Evolutionary conservation across 1,140 invertebrate genomes (phyloP), one percentile per base, ranked within the genome.

Genomic region (Plodia interpunctella): DNA sequence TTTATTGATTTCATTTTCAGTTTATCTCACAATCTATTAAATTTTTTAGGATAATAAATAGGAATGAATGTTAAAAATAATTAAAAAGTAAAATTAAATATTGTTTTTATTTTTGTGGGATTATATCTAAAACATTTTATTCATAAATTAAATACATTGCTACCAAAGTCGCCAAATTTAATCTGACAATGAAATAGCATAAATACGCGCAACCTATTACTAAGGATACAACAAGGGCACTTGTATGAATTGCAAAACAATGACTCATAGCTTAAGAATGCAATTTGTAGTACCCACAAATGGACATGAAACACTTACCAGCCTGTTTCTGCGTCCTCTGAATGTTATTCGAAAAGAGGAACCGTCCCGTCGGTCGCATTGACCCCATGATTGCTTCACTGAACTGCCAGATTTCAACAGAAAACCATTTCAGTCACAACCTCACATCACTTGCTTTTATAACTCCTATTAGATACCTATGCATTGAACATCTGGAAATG

Each of bases 321-420:
- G 80, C 55, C 74, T 80, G 87, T 68, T 89, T 90, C 66, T 86
- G 84, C 67, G 87, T 76, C 63, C 88, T 85, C 66, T 89, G 89
- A 54, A 90, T 88, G 63, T 90, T 90, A 63, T 84, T 88, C n/a
- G 83, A 73, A 62, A 89, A 90, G 38, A 90, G 76, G 66, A 90
- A 90, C 59, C 87, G 70, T 72, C 87, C 87, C 50, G 81, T 83
- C 55, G 88, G 88, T 67, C 87, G 83, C 79, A 90, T 88, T 62
- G 89, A 89, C 61, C 89, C 88, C 89, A 90, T 90, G 55, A 82
- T 62, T 57, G 25, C 60, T 32, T 32, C 11, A 65, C 4, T 60
- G 54, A 54, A 65, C 50, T 74, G 56, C 70, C 35, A 59, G 64
- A 65, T 74, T 67, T 75, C 62, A 79, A 72, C 49, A 64, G 25